Evolutionary conservation across 2,888 invertebrate species (phyloP).

Genomic region (Plebejus argus): DNA sequence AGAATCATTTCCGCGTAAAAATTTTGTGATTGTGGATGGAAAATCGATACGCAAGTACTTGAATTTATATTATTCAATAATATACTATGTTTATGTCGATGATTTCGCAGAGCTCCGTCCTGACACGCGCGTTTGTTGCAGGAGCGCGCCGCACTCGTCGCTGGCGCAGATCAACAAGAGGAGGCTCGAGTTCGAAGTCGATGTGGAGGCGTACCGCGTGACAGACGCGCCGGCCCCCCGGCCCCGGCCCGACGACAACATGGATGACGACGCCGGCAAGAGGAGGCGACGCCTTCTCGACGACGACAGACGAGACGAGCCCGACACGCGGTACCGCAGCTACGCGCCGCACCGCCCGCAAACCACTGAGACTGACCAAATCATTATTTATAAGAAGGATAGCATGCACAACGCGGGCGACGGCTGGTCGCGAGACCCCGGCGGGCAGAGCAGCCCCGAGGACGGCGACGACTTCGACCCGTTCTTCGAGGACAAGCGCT

Average conservation of each 20-base stretch:
- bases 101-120: slow-evolving; percentile 11
- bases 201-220: slow-evolving; percentile 71
- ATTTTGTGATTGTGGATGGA: slow-evolving; percentile 80
- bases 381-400: slow-evolving; percentile 92
- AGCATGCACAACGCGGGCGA: slow-evolving; percentile 93
- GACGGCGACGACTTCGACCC: slow-evolving; percentile 92
- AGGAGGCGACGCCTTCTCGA: slow-evolving; percentile 73
- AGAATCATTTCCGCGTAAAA: slow-evolving; percentile 82
- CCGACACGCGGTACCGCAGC: slow-evolving; percentile 55
- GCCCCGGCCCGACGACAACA: slow-evolving; percentile 60
- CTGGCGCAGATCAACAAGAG: slow-evolving; percentile 86
- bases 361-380: slow-evolving; percentile 87
- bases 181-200: slow-evolving; percentile 83
- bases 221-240: slow-evolving; percentile 63
- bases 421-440: slow-evolving; percentile 88
- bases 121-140: slow-evolving; percentile 51
- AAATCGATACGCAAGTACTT: slow-evolving; percentile 79
- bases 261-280: slow-evolving; percentile 62
- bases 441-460: slow-evolving; percentile 84
- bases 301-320: slow-evolving; percentile 65
- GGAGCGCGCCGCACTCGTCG: slow-evolving; percentile 79
- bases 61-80: slow-evolving; percentile 53
- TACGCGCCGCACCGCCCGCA: slow-evolving; percentile 62
- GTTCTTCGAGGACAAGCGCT: slow-evolving; percentile 90
- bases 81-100: slow-evolving; percentile 33